Conservation (phyloP, 2,113 vertebrate species). For the Trichechus manatus region DNA sequence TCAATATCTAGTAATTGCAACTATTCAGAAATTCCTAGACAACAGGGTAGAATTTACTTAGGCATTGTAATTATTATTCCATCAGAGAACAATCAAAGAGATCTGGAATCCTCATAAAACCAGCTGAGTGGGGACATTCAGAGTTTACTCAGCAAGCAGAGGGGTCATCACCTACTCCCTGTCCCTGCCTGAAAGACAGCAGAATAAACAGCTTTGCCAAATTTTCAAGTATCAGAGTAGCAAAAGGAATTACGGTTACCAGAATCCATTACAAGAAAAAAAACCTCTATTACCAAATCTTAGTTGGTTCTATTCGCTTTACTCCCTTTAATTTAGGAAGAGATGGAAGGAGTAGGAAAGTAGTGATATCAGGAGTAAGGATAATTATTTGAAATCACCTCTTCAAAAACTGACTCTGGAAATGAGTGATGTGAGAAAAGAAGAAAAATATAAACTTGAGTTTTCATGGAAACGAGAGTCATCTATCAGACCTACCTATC, state of each 20-base stretch:
- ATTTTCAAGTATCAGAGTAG: neutral
- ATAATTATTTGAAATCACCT: neutral
- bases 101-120: neutral
- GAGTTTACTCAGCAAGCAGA: slow-evolving; percentile 32
- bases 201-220: neutral
- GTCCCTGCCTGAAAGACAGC: neutral
- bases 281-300: neutral
- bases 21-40: slow-evolving; percentile 27
- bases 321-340: neutral
- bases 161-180: neutral
- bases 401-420: neutral
- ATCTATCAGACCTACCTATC: neutral
- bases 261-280: neutral
- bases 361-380: neutral
- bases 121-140: neutral
- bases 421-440: neutral
- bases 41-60: neutral
- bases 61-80: neutral
- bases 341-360: neutral
- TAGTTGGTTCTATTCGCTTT: neutral
- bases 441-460: neutral
- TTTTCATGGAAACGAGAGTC: neutral
- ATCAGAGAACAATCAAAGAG: slow-evolving; percentile 30
- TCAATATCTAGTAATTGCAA: neutral
- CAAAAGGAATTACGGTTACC: neutral